Evolutionary conservation across 2,888 invertebrate species (phyloP), one percentile per base, ranked within the genome.

Genomic region (Anorthoa munda): DNA sequence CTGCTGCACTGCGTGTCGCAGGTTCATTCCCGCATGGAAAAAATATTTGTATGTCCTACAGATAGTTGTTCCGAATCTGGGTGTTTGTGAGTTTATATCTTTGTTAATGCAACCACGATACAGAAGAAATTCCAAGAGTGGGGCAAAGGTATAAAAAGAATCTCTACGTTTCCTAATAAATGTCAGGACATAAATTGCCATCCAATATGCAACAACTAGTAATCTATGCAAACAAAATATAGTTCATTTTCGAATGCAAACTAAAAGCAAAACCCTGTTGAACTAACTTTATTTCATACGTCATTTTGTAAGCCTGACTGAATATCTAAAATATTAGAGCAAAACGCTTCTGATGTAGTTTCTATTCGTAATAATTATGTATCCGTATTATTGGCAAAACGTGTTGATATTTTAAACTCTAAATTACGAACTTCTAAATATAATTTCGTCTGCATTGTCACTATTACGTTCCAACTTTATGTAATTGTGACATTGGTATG

Each of bases 241-340:
- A 0, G 12, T 64, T 50, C 2, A 46, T 23, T 77, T 61, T 23
- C 7, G 23, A 56, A 66, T 51, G 55, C 23, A 58, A 7, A 31
- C 46, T 75, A 69, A 78, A 75, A 82, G 64, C 64, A 51, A 55
- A 66, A 61, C n/a, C 46, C 48, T 55, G 64, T 75, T 65, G 58
- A 64, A 53, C 55, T 64, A 26, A 60, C 21, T 58, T 11, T 17
- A 23, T 23, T 46, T 3, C 4, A 17, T 18, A 63, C 15, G 66
- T 51, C 46, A 18, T 65, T 69, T 48, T 53, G 39, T 65, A 70
- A 50, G 48, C 39, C 21, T 13, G 53, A 15, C 45, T 69, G 21
- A 53, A 60, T 53, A 31, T 39, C 7, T 51, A 21, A 77, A 72
- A 79, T 72, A 60, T 55, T 26, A 13, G 5, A 39, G 31, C 65